Base-by-base conservation (phyloP, 1,140 invertebrate genomes). In the Meloidogyne hapla region DNA sequence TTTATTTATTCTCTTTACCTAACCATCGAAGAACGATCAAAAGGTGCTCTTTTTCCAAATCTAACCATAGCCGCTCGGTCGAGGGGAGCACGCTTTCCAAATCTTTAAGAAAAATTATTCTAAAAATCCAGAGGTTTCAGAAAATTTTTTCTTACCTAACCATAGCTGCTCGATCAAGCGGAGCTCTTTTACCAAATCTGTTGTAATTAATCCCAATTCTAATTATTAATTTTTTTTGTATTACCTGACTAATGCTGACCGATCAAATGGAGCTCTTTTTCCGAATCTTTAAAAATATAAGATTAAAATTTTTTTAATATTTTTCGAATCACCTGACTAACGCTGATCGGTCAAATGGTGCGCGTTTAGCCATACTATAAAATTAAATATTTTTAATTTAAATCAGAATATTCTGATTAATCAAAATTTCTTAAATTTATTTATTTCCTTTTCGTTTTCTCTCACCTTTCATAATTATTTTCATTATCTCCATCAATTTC, bases 191-290 rank as follows among this genome's bases (percentile, higher is more conserved):
- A 1, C 48, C 48, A 56, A 56, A 56, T 56, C 48, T 56, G 48
- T 56, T 56, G 48, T 21, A 21, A 15, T 15, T 56, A n/a, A 56
- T n/a, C 56, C n/a, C 56, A n/a, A 56, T 56, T 71, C 15, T 33
- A 42, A n/a, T 25, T 71, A 26, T 6, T 8, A 9, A 21, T 9
- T 25, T 42, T 5, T n/a, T 25, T 23, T 9, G n/a, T n/a, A n/a
- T 42, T 38, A 67, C 40, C 65, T 67, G 13, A 64, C 71, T 45
- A 73, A 26, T 26, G 71, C 71, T 9, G 71, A 61, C 25, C 71
- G 45, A 40, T 73, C 71, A 40, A 73, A 56, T 23, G 71, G 71
- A 23, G 71, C 71, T 64, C 71, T 61, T 21, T 73, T 73, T 56
- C 71, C 71, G 25, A 73, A 73, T 73, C 71, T 73, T 38, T 15